Evolutionary conservation across 2,888 invertebrate species (phyloP), one percentile per base, ranked within the genome.

Genomic region (Athalia circularis): DNA sequence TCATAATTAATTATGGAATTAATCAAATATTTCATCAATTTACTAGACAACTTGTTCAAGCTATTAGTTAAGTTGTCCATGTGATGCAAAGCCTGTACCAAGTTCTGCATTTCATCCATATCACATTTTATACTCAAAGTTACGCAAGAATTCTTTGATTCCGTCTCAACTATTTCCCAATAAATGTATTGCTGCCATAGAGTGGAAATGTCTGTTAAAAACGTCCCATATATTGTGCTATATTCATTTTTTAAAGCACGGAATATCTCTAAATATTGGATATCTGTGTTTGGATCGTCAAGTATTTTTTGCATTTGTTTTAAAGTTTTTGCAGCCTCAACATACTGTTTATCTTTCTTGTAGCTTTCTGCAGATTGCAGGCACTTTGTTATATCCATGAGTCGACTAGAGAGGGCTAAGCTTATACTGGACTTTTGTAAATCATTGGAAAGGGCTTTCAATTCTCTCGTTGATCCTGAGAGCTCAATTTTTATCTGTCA

Each of bases 341-440:
- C 82, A 80, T 91, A 92, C 48, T 86, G 82, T 72, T 90, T 88
- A 4, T 82, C 77, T 29, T 81, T 78, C 65, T 90, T 86, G 8
- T 86, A 85, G 29, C 87, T 85, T 74, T 89, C 87, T n/a, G 91
- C 87, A 3, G 85, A 84, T 13, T 88, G 85, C 48, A 92, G 85
- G 45, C 85, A 86, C 76, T 90, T 87, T 80, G 92, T 88, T 29
- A 92, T 85, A 54, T 89, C 85, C 43, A 91, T 84, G 5, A 93
- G 82, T 78, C 90, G 88, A 45, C 86, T 86, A 0, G 91, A 89
- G 50, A 94, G 89, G 54, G 91, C 90, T 29, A 94, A 83, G n/a
- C 93, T 92, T 82, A 93, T 91, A 29, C 92, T 91, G 0, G 93
- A 91, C 82, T 93, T 93, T 79, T 93, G 90, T 64, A 95, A 88